phyloP scores from a whole-genome alignment of 2,113 vertebrate genomes.

The Calypte anna region DNA sequence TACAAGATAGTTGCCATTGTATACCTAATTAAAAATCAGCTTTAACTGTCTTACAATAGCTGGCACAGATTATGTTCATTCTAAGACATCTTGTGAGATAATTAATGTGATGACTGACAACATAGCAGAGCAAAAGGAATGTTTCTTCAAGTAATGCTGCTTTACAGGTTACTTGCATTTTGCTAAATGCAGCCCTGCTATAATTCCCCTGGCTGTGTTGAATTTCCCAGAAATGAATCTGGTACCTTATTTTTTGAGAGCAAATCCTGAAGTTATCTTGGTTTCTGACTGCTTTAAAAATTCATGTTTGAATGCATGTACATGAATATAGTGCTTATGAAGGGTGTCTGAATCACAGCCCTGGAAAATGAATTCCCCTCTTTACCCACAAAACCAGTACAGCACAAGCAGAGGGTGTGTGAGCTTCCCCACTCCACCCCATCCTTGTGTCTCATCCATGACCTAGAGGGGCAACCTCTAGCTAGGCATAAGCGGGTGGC shows the following conservation, averaged over 20 bases:
- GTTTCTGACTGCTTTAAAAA: not conserved
- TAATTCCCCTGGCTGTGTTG: not conserved
- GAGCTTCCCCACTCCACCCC: constrained; percentile 53
- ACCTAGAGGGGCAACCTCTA: constrained; percentile 66
- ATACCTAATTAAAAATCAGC: constrained; percentile 27
- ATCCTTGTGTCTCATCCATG: constrained; percentile 53
- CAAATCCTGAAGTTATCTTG: not conserved
- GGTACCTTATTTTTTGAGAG: not conserved
- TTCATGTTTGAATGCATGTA: not conserved
- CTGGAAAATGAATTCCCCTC: constrained; percentile 43
- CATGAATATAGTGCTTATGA: not conserved
- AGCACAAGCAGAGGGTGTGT: constrained; percentile 62
- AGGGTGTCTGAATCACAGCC: constrained; percentile 27
- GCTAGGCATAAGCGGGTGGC: constrained; percentile 51
- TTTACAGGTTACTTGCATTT: not conserved
- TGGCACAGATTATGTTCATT: not conserved
- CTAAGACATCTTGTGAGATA: constrained; percentile 53
- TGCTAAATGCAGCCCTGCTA: not conserved
- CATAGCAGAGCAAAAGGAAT: constrained; percentile 37
- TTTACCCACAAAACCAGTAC: constrained; percentile 59
- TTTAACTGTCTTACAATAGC: constrained; percentile 29
- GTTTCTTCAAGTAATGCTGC: not conserved
- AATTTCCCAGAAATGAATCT: not conserved
- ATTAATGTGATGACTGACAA: constrained; percentile 60
- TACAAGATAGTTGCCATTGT: constrained; percentile 11